Evolutionary conservation across 1,140 invertebrate genomes (phyloP).

Genomic region (Chironomus striatipennis): DNA sequence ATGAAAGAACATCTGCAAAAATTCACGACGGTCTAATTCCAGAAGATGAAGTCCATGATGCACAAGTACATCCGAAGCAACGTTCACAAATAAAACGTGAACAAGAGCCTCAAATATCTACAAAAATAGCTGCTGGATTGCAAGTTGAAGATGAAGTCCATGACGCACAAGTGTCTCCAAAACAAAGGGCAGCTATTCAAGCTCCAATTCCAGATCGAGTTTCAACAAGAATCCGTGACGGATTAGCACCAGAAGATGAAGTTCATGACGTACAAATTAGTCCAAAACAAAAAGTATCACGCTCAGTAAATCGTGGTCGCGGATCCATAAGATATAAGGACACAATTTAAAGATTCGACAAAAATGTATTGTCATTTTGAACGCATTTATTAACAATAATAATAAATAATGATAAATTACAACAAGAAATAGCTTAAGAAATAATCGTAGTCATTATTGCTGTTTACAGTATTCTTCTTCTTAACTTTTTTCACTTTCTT

Average conservation of each 20-base stretch:
- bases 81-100: too few relatives aligned
- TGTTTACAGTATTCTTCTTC: background rate
- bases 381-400: background rate
- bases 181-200: too few relatives aligned
- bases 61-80: background rate
- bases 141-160: too few relatives aligned
- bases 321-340: conserved; percentile 1
- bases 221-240: background rate
- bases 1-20: background rate
- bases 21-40: background rate
- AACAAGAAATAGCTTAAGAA: background rate
- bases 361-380: background rate
- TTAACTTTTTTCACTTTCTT: conserved; percentile 2
- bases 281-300: background rate
- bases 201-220: too few relatives aligned
- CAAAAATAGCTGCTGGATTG: too few relatives aligned
- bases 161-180: too few relatives aligned
- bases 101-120: too few relatives aligned
- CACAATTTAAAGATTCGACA: background rate
- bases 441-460: background rate
- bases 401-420: background rate
- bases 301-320: background rate
- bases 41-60: background rate
- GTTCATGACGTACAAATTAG: background rate
- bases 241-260: background rate